These are phyloP conservation scores for Tricholauxania praeusta DNA, from an alignment of 2,888 invertebrate species.

Conservation along the genomic window DNA sequence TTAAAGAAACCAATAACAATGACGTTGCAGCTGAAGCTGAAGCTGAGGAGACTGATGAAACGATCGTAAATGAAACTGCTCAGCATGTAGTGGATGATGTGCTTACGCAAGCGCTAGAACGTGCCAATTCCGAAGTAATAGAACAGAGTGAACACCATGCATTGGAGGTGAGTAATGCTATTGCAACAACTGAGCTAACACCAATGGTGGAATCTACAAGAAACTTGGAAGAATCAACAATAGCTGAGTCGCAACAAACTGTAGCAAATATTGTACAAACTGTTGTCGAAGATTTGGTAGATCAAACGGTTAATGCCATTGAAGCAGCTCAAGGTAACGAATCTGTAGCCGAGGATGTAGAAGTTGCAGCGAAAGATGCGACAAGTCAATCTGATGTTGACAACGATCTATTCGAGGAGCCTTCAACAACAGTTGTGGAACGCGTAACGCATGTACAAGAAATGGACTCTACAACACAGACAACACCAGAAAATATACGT, in stretches of 20 bases:
- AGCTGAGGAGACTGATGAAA: slow-evolving; percentile 33
- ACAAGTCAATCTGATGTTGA: not conserved
- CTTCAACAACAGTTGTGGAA: not conserved
- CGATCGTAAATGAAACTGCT: slow-evolving; percentile 50
- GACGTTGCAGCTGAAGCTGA: slow-evolving; percentile 40
- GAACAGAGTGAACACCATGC: not conserved
- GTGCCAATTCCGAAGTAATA: slow-evolving; percentile 39
- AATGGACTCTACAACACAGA: slow-evolving; percentile 61
- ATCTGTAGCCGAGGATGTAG: slow-evolving; percentile 38
- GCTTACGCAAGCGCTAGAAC: slow-evolving; percentile 54
- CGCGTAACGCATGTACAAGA: slow-evolving; percentile 49
- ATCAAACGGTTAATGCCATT: slow-evolving; percentile 49
- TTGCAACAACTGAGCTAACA: not conserved
- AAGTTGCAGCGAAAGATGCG: slow-evolving; percentile 45
- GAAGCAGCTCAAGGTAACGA: slow-evolving; percentile 4
- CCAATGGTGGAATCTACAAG: not conserved
- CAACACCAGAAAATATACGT: slow-evolving; percentile 59
- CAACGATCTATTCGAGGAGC: not conserved
- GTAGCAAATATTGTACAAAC: slow-evolving; percentile 54
- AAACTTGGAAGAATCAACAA: not conserved
- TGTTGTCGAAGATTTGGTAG: slow-evolving; percentile 56
- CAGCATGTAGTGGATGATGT: slow-evolving; percentile 59
- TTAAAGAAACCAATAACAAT: slow-evolving; percentile 54
- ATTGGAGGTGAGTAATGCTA: not conserved
- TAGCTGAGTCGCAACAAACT: slow-evolving; percentile 26